Base-by-base conservation (phyloP, 2,888 invertebrate genomes). In the Lomographa bimaculata region DNA sequence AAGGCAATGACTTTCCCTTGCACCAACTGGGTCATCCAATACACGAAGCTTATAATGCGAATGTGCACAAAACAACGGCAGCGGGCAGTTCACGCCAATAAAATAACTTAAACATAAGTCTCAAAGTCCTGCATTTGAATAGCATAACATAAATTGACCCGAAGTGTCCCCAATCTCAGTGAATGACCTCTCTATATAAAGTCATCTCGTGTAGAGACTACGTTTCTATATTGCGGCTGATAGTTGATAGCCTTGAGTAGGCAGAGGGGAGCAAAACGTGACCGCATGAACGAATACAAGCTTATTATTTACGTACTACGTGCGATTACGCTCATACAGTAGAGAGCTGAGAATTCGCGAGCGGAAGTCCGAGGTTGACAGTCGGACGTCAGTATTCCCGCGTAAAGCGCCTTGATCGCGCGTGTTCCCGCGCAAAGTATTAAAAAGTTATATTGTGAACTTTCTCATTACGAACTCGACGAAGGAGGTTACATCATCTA, bases 191-290 rank as follows among this genome's bases (percentile, higher is more conserved):
- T 17, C 10, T 2, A 14, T 6, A 12, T 12, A 1, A 27, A 14
- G n/a, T n/a, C n/a, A n/a, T n/a, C n/a, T n/a, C n/a, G n/a, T n/a
- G n/a, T n/a, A n/a, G n/a, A 14, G 14, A 14, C 4, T 20, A 5
- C 34, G 8, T 27, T 25, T 8, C 7, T 25, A 36, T 21, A 21
- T n/a, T 5, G 24, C 10, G 10, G 5, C 25, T 30, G 21, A 27
- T 24, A 46, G 35, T 48, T 42, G 52, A 49, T 49, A 30, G 41
- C 49, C 52, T 52, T 46, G 50, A 41, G 33, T 33, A n/a, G 27
- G 14, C 12, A 38, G 48, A 39, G 43, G 46, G 51, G 42, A 37
- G 16, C 16, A 28, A 38, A 17, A 35, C 43, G 32, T 28, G 38
- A 30, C 32, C 18, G 18, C 30, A 26, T 30, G 17, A 23, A 26